A percentile compares a stretch with the other conserved stretches of the same genome.
phyloP scores from a whole-genome alignment of 2,797 vertebrate genomes.

The Novumbra hubbsi region DNA sequence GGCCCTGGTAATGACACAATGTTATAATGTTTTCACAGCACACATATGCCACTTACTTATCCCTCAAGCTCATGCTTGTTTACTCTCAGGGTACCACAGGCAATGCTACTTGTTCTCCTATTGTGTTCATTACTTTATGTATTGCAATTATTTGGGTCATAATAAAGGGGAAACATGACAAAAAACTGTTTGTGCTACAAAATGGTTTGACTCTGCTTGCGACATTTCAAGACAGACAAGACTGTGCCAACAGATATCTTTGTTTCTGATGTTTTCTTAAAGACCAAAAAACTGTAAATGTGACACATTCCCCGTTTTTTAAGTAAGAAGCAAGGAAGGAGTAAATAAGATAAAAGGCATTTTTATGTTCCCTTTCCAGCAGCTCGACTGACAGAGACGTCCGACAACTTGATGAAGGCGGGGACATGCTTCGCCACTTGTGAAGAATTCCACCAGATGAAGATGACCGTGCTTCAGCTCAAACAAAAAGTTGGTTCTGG shows the following conservation, averaged over 20 bases:
- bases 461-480: slow-evolving; percentile 88
- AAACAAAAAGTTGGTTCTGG: slow-evolving; percentile 87
- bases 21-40: slow-evolving; percentile 23
- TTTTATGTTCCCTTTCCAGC: slow-evolving; percentile 33
- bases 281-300: not conserved
- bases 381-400: slow-evolving; percentile 82
- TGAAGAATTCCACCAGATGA: slow-evolving; percentile 93
- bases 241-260: not conserved
- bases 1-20: slow-evolving; percentile 25
- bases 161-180: too few species aligned
- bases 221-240: not conserved
- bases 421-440: slow-evolving; percentile 90
- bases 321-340: not conserved
- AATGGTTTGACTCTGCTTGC: not conserved
- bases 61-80: not conserved
- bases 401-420: slow-evolving; percentile 81
- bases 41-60: slow-evolving; percentile 20
- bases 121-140: too few species aligned
- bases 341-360: not conserved
- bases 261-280: not conserved
- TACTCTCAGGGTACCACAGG: not conserved
- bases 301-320: not conserved
- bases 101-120: not conserved
- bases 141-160: too few species aligned
- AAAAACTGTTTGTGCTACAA: not conserved